Evolutionary conservation across 2,113 vertebrate species (phyloP), one percentile per base, ranked within the genome.

Genomic region (Neolamprologus ventralis): DNA sequence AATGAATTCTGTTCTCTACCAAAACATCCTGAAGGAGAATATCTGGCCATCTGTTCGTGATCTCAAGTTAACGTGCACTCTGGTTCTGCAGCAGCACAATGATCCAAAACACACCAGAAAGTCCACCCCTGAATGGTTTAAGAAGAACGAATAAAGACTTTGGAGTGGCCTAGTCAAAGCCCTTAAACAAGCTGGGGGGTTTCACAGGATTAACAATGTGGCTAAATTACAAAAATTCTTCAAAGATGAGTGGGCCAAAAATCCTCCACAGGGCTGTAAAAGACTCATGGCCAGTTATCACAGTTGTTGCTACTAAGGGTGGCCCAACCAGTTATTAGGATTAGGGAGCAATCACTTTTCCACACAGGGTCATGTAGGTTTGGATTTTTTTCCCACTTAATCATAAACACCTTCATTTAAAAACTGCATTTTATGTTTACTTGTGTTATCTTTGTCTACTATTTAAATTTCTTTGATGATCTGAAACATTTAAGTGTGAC

Each of bases 371-470:
- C 16, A 63, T 11, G 58, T 11, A 63, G 58, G 58, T 63, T 63
- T 19, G 28, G 6, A 33, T 33, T 33, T 31, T 31, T 0, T 33
- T 63, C 0, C 58, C 58, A 33, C 9, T 63, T 63, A 33, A 63
- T 63, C 58, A 63, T 63, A 33, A 63, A 63, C 16, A 33, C 58
- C 28, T 33, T 63, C 2, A 63, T 63, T 63, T 3, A 63, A 63
- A 55, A 14, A 57, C 7, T 26, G 54, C 21, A 55, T 26, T 55
- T 55, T 26, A 23, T 55, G 54, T 14, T 55, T 55, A 55, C 7
- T 54, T 21, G 11, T 26, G 21, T 55, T 55, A 55, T 55, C 21
- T 55, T 23, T 23, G 53, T 23, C n/a, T 54, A 11, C 9, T 21
- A 54, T 53, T 53, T 53, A 4, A 54, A 11, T 54, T 21, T 54